Conservation (phyloP, 2,113 vertebrate species). For the Scomber colias region DNA sequence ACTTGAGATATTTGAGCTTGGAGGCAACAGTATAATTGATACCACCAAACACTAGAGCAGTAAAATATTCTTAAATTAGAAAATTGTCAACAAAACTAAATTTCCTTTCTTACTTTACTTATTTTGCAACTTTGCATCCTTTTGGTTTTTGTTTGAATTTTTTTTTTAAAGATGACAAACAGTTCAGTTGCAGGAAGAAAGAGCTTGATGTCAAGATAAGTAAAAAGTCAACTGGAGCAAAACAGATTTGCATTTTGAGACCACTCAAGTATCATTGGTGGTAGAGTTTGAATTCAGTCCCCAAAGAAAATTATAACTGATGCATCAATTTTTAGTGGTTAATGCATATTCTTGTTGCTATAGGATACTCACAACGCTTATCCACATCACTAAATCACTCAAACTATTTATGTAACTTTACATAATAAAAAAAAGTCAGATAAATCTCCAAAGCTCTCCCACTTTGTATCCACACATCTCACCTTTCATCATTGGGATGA, state of each 20-base stretch:
- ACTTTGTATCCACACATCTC: conserved; percentile 15
- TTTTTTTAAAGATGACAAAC: background rate
- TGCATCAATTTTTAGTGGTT: no score
- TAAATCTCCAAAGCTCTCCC: background rate
- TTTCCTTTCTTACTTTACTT: background rate
- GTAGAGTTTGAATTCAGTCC: background rate
- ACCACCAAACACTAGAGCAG: background rate
- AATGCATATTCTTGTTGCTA: background rate
- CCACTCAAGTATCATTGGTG: background rate
- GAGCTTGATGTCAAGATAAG: background rate
- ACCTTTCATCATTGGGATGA: conserved; percentile 97
- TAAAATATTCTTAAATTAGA: background rate
- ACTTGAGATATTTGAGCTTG: background rate
- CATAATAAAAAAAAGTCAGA: background rate
- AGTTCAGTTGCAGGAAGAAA: background rate
- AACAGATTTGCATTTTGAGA: background rate
- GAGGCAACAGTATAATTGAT: conserved; percentile 34
- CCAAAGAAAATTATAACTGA: background rate
- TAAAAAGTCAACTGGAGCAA: background rate
- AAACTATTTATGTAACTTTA: no score
- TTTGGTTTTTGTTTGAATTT: background rate
- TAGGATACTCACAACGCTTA: background rate
- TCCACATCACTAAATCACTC: background rate
- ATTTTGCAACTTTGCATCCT: background rate
- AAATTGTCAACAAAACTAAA: background rate